Conservation (phyloP, 2,113 vertebrate species). For the Gyps fulvus region DNA sequence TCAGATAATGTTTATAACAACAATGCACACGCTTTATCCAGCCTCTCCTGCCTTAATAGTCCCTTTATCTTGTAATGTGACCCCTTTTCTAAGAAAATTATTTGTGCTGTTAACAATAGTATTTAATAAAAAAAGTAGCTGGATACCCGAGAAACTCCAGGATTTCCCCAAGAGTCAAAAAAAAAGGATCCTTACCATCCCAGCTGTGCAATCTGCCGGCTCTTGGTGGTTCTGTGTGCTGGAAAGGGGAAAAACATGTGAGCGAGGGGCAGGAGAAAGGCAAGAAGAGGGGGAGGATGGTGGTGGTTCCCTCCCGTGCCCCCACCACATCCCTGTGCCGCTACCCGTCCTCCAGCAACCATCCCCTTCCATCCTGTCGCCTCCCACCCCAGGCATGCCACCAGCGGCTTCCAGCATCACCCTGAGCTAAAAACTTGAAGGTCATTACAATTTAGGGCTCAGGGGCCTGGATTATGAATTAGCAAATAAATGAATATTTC, state of each 20-base stretch:
- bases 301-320: too few species aligned
- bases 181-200: neutral
- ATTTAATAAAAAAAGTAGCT: neutral
- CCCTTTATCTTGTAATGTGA: neutral
- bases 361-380: accelerated
- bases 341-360: neutral
- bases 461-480: neutral
- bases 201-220: neutral
- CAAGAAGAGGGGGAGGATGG: neutral
- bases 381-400: neutral
- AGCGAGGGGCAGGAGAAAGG: neutral
- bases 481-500: neutral
- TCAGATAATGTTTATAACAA: neutral
- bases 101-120: neutral
- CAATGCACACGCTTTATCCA: neutral
- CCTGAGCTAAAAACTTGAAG: neutral
- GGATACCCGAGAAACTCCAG: neutral
- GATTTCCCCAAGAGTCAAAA: neutral
- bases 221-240: neutral
- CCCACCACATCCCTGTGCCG: accelerated
- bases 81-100: neutral
- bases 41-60: neutral
- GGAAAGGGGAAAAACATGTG: neutral
- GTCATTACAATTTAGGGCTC: neutral
- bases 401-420: neutral